These are phyloP conservation scores for Megathymus violae DNA, from an alignment of 1,140 invertebrate genomes.

Conservation along the genomic window DNA sequence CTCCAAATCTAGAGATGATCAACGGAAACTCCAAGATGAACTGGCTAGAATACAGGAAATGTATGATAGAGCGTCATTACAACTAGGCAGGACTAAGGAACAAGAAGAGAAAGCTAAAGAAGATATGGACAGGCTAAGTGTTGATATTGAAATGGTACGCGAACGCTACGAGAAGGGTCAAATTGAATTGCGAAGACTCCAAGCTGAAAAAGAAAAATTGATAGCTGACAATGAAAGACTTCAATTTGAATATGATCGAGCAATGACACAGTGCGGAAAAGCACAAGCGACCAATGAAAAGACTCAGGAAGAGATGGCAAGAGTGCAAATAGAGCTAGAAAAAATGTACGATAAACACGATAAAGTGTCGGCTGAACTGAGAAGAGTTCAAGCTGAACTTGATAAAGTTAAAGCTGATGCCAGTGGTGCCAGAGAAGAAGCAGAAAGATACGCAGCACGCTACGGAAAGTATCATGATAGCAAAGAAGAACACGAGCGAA, in stretches of 20 bases:
- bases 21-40: constrained; percentile 94
- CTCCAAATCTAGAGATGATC: constrained; percentile 92
- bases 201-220: constrained; percentile 94
- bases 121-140: constrained; percentile 90
- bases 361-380: constrained; percentile 91
- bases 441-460: constrained; percentile 89
- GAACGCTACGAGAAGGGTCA: constrained; percentile 95
- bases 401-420: constrained; percentile 88
- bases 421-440: constrained; percentile 88
- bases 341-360: constrained; percentile 96
- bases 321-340: constrained; percentile 94
- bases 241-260: constrained; percentile 92
- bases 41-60: constrained; percentile 92
- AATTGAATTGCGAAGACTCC: constrained; percentile 91
- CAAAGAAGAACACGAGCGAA: constrained; percentile 91
- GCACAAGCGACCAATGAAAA: constrained; percentile 93
- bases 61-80: constrained; percentile 92
- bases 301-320: constrained; percentile 93
- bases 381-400: constrained; percentile 91
- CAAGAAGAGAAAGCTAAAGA: constrained; percentile 95
- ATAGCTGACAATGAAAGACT: constrained; percentile 93
- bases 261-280: constrained; percentile 92
- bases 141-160: constrained; percentile 93
- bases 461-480: constrained; percentile 92
- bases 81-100: constrained; percentile 93